Conservation (phyloP, 1,140 invertebrate species). For the Zaprionus kolodkinae region DNA sequence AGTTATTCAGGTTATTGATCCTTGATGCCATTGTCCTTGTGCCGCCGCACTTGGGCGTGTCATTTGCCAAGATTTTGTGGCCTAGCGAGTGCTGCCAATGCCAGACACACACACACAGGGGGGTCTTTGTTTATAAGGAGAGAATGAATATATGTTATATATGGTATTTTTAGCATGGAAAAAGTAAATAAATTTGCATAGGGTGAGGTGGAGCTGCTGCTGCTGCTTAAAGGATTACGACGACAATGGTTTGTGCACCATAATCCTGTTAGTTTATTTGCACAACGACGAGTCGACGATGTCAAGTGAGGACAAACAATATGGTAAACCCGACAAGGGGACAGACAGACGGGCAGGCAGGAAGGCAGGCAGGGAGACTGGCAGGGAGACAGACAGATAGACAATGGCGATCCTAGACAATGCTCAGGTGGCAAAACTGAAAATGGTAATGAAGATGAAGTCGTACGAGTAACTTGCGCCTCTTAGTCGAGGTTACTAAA, state of each 20-base stretch:
- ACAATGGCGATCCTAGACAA: constrained; percentile 54
- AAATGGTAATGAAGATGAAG: constrained; percentile 44
- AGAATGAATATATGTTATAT: constrained; percentile 22
- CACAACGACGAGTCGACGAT: constrained; percentile 36
- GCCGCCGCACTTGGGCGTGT: constrained; percentile 49
- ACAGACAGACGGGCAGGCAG: constrained; percentile 1
- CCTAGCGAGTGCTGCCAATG: constrained; percentile 1
- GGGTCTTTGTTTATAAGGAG: constrained; percentile 54
- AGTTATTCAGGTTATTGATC: constrained; percentile 30
- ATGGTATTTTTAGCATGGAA: constrained; percentile 68
- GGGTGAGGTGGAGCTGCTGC: constrained; percentile 26
- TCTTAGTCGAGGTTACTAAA: neutral
- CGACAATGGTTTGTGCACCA: constrained; percentile 52
- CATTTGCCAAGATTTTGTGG: constrained; percentile 53
- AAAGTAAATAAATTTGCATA: constrained; percentile 79
- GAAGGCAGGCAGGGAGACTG: neutral
- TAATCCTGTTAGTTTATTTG: constrained; percentile 80
- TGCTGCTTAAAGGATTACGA: constrained; percentile 69
- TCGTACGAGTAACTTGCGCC: constrained; percentile 26
- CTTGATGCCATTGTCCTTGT: constrained; percentile 69
- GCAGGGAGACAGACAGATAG: constrained; percentile 20
- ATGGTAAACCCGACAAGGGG: constrained; percentile 31
- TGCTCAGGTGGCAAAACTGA: constrained; percentile 21
- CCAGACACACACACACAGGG: constrained; percentile 43
- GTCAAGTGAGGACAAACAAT: constrained; percentile 62